Conservation (phyloP, 2,113 vertebrate genomes). For the Lepus europaeus region DNA sequence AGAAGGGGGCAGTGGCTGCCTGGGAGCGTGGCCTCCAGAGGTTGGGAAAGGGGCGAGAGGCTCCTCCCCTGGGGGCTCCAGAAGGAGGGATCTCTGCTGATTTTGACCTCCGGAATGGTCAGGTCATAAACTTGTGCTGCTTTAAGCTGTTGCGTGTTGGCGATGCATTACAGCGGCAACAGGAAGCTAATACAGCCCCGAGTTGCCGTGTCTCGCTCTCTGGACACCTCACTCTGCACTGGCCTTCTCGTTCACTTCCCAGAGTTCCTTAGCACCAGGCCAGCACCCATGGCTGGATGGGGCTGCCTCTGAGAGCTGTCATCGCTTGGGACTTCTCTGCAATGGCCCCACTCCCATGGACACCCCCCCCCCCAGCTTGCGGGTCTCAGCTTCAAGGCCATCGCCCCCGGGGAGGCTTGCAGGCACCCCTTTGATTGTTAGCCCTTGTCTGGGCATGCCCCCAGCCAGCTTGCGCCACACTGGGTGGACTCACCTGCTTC, state of each 20-base stretch:
- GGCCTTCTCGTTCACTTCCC: background rate
- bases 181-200: background rate
- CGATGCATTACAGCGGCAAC: background rate
- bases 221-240: background rate
- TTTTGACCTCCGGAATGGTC: background rate
- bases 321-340: background rate
- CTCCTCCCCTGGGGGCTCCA: background rate
- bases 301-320: rapidly evolving
- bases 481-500: background rate
- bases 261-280: background rate
- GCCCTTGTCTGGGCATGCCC: background rate
- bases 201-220: rapidly evolving
- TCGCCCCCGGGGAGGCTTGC: background rate
- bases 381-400: background rate
- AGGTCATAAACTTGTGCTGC: background rate
- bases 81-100: background rate
- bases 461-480: background rate
- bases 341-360: rapidly evolving
- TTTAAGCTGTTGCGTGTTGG: background rate
- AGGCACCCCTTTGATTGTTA: background rate
- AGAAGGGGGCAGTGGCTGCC: background rate
- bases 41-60: too few relatives aligned
- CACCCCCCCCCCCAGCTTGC: too few relatives aligned
- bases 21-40: background rate
- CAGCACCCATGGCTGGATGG: background rate